Evolutionary conservation across 2,888 invertebrate species (phyloP), one percentile per base, ranked within the genome.

Genomic region (Sesamia inferens): DNA sequence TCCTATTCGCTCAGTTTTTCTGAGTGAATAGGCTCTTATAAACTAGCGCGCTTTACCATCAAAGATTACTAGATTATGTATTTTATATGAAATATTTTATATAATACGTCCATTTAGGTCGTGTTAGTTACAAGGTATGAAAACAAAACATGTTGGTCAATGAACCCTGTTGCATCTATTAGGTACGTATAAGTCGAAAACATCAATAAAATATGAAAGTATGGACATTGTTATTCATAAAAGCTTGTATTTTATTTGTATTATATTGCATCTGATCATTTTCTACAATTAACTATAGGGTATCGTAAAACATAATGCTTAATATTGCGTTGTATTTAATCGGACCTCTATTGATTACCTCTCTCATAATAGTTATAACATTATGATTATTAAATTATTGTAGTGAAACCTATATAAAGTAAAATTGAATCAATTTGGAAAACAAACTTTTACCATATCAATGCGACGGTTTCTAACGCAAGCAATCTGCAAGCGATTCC

Each of bases 401-500:
- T 13, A 4, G 16, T 13, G 16, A 47, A 24, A 67, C 19, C 11
- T 6, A 42, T 11, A 22, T 62, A 31, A 68, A 57, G 47, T 54
- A n/a, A 76, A 63, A n/a, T 58, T 54, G 44, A 8, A 39, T 31
- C 44, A 59, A 55, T 76, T 55, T 57, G 54, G 39, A 77, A 55
- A 65, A 68, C 54, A 65, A 65, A 39, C 10, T 54, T 55, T 48
- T 58, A 51, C 44, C 39, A 47, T 22, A 71, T 48, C 48, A 67
- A 39, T 13, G 54, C 62, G 42, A 58, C 63, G 8, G n/a, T 78
- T 71, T 71, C 61, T 24, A 44, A 68, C 68, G 66, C 55, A 64
- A 67, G 76, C 75, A 79, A 81, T 81, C 75, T 79, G 76, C 75
- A 71, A 83, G 61, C 67, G 51, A 75, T 79, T n/a, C 42, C 48